These are phyloP conservation scores for Clinocottus analis DNA, from an alignment of 2,113 vertebrate species.

Conservation along the genomic window DNA sequence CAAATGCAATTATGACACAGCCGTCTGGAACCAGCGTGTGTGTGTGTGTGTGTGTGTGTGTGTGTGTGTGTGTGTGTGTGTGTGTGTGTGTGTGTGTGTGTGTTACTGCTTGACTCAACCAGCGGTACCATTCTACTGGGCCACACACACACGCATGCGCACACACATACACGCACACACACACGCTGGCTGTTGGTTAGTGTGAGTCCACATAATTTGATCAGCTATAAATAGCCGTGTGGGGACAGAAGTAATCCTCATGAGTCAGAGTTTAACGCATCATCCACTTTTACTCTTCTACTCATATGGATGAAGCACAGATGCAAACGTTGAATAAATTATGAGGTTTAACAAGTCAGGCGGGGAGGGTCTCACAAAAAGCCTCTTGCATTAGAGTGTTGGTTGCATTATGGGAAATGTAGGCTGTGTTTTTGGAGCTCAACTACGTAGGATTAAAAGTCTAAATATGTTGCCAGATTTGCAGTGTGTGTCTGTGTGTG, in stretches of 20 bases:
- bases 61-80: neutral
- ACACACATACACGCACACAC: conserved; percentile 2
- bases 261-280: neutral
- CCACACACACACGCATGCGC: conserved; percentile 3
- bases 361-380: too few relatives aligned
- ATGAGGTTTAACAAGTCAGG: neutral
- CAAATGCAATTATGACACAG: neutral
- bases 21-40: neutral
- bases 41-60: neutral
- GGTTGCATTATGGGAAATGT: too few relatives aligned
- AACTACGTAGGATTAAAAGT: too few relatives aligned
- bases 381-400: too few relatives aligned
- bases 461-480: too few relatives aligned
- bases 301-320: neutral
- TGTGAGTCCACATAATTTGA: conserved; percentile 64
- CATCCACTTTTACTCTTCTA: neutral
- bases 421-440: too few relatives aligned
- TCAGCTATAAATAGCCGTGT: conserved; percentile 76
- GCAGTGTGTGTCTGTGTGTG: too few relatives aligned
- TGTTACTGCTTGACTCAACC: conserved; percentile 4
- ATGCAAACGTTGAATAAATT: neutral
- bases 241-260: conserved; percentile 68
- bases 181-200: neutral
- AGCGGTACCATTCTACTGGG: neutral
- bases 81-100: neutral